Percentiles rank a stretch among this genome's conserved stretches.
phyloP scores from a whole-genome alignment of 2,888 invertebrate genomes.

The Ophion costatus region DNA sequence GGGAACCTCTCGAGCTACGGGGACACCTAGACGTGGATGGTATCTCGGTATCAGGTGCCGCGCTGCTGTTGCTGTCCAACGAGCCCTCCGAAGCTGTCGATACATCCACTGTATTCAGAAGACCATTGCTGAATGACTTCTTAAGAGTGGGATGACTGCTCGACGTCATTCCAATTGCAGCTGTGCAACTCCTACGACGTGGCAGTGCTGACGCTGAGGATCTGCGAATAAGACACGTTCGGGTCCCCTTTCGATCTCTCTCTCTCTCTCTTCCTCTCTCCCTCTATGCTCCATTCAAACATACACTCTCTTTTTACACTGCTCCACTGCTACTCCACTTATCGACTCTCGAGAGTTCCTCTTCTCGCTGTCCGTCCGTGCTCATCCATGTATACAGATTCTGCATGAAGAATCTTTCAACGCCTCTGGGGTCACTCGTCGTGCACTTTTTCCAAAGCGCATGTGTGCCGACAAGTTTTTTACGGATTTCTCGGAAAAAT shows the following conservation, averaged over 20 bases:
- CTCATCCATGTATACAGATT: conserved; percentile 62
- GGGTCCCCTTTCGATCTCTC: conserved; percentile 60
- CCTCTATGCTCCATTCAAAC: conserved; percentile 41
- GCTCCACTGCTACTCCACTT: conserved; percentile 13
- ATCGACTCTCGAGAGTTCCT: conserved; percentile 33
- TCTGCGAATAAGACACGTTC: conserved; percentile 80
- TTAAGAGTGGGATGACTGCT: conserved; percentile 69
- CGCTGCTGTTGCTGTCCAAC: conserved; percentile 80
- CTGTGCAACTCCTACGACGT: conserved; percentile 54
- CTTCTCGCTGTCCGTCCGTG: conserved; percentile 77
- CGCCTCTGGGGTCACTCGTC: not conserved
- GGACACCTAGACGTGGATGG: conserved; percentile 75
- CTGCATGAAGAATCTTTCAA: conserved; percentile 4
- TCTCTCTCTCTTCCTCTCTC: conserved; percentile 60
- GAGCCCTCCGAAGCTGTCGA: conserved; percentile 77
- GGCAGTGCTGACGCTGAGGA: conserved; percentile 70
- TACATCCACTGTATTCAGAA: conserved; percentile 74
- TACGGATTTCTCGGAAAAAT: too few relatives aligned
- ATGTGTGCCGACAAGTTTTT: too few relatives aligned
- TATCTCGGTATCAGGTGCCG: conserved; percentile 79
- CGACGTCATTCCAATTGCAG: conserved; percentile 54
- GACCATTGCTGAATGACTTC: conserved; percentile 74
- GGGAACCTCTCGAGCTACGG: conserved; percentile 83
- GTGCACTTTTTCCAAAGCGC: too few relatives aligned
- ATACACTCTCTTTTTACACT: conserved; percentile 42